Percentiles rank a stretch among this genome's conserved stretches.
Conservation (phyloP, 2,888 invertebrate species). For the Aporophyla lueneburgensis region DNA sequence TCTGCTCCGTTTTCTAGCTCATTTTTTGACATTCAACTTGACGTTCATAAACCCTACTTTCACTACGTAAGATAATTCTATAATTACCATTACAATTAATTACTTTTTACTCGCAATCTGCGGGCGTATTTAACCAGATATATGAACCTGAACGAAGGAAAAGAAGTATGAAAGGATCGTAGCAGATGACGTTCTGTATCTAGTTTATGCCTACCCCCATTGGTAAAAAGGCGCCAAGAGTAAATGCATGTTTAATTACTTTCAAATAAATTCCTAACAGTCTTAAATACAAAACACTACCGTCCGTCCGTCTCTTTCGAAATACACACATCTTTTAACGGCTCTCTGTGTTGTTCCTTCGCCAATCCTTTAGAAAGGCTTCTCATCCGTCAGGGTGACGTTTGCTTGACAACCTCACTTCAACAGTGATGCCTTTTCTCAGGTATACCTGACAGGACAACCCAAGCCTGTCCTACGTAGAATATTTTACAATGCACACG, state of each 20-base stretch:
- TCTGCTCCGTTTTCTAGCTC: neutral
- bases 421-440: slow-evolving; percentile 20
- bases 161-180: neutral
- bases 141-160: no score
- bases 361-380: slow-evolving; percentile 30
- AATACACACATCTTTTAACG: slow-evolving; percentile 27
- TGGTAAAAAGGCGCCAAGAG: neutral
- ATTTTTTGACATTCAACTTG: neutral
- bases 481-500: slow-evolving; percentile 32
- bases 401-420: slow-evolving; percentile 14
- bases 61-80: no score
- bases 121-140: no score
- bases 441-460: slow-evolving; percentile 17
- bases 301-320: neutral
- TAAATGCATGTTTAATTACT: neutral
- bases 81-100: no score
- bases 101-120: no score
- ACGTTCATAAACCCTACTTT: neutral
- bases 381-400: slow-evolving; percentile 20
- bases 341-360: slow-evolving; percentile 5
- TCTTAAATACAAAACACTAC: neutral
- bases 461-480: neutral
- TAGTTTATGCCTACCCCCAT: no score
- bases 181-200: neutral
- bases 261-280: no score